Conservation (phyloP, 2,113 vertebrate species). For the Callionymus lyra region DNA sequence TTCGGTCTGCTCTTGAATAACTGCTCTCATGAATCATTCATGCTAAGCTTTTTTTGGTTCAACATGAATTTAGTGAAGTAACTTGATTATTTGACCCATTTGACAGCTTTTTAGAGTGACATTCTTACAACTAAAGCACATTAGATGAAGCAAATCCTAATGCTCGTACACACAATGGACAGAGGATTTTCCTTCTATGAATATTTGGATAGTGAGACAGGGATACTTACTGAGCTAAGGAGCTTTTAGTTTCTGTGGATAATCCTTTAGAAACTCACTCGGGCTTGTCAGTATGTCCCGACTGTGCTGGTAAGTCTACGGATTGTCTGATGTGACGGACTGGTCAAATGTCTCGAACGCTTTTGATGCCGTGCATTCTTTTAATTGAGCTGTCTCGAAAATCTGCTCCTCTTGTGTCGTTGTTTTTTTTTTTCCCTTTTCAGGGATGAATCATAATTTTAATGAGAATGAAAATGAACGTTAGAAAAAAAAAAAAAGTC, state of each 20-base stretch:
- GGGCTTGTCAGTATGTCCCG: slow-evolving; percentile 11
- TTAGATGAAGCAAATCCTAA: too few relatives aligned
- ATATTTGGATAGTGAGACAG: slow-evolving; percentile 10
- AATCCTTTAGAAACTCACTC: slow-evolving; percentile 11
- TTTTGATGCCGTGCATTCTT: background rate
- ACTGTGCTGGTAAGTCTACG: slow-evolving; percentile 5
- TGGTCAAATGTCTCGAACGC: too few relatives aligned
- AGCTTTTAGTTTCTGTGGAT: slow-evolving; percentile 31
- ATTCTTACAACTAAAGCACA: too few relatives aligned
- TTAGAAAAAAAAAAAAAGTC: slow-evolving; percentile 1
- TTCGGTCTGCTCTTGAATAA: too few relatives aligned
- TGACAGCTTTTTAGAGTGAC: too few relatives aligned
- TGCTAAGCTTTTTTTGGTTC: too few relatives aligned
- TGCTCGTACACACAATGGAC: too few relatives aligned
- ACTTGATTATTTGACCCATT: too few relatives aligned
- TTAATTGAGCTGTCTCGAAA: background rate
- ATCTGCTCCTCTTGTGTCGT: slow-evolving; percentile 1
- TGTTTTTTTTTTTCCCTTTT: slow-evolving; percentile 1
- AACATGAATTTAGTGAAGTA: too few relatives aligned
- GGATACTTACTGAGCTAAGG: slow-evolving; percentile 29
- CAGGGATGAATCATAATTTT: slow-evolving; percentile 19
- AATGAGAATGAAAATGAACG: slow-evolving; percentile 25
- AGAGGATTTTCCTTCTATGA: too few relatives aligned
- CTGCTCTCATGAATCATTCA: too few relatives aligned
- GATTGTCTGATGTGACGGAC: slow-evolving; percentile 1